Evolutionary conservation across 2,888 invertebrate genomes (phyloP), one percentile per base, ranked within the genome.

Genomic region (Orthosia cruda): DNA sequence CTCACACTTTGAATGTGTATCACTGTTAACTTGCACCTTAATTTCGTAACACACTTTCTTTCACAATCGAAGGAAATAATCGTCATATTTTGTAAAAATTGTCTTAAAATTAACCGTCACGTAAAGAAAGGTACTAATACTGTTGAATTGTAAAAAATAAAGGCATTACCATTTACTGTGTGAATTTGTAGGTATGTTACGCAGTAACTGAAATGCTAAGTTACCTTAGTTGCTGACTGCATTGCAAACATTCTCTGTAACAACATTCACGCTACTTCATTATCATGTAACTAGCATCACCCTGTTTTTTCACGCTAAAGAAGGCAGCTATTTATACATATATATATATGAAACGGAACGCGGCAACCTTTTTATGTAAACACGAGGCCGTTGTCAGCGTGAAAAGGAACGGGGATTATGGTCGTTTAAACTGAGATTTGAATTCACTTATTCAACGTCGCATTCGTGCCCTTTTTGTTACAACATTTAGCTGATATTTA

Each of bases 391-490:
- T 59, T 67, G 61, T 69, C 71, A 66, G 68, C 50, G 61, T 74
- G 32, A 49, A 70, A 77, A 59, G 55, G 63, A 81, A 73, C 52
- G 63, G 16, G 61, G 65, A 74, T 79, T 74, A 74, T 55, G 57
- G 71, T 12, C 26, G 49, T 66, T 72, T 65, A 58, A 69, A 68
- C 32, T 49, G 50, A 74, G 70, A 73, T 81, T 74, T 71, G 40
- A 65, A 81, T 70, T 64, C 70, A 74, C 70, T 81, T 74, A 77
- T 45, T 65, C 40, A 74, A 55, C 59, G 77, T 71, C 45, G 49
- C 13, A 16, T 63, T 55, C 1, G 16, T 20, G 32, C 49, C 47
- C n/a, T 74, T 68, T 71, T 71, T 71, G 49, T 77, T 62, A 50
- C 0, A 13, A 49, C 15, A 57, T 69, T 64, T 50, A 50, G n/a